phyloP scores from a whole-genome alignment of 1,140 invertebrate species.

The Drosophila miranda region DNA sequence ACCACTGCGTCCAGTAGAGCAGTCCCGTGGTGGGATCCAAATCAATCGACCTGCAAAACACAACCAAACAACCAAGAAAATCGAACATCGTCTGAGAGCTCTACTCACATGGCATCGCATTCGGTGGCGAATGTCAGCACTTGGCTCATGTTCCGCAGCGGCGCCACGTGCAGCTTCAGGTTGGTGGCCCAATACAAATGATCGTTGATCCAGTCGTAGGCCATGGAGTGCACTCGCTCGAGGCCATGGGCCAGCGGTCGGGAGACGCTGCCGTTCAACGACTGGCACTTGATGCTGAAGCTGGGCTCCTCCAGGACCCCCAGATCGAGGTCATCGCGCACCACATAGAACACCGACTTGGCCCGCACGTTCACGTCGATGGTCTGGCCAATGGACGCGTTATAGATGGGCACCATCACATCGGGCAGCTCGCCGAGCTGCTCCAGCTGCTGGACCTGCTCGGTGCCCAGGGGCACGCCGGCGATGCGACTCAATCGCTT shows the following conservation, averaged over 20 bases:
- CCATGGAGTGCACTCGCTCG: constrained; percentile 84
- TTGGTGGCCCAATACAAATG: constrained; percentile 91
- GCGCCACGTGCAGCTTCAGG: constrained; percentile 66
- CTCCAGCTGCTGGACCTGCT: constrained; percentile 57
- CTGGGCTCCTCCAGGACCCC: constrained; percentile 15
- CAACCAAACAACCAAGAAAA: not conserved
- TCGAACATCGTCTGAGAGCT: not conserved
- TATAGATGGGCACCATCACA: constrained; percentile 87
- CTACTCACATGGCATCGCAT: constrained; percentile 61
- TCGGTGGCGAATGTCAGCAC: constrained; percentile 53
- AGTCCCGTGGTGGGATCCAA: constrained; percentile 78
- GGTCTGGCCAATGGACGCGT: constrained; percentile 85
- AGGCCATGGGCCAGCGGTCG: constrained; percentile 78
- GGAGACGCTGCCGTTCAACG: constrained; percentile 76
- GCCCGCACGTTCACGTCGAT: constrained; percentile 88
- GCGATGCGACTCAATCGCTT: constrained; percentile 86
- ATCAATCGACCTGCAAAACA: constrained; percentile 57
- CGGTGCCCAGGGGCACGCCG: constrained; percentile 83
- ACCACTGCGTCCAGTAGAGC: constrained; percentile 92
- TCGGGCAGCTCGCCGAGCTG: constrained; percentile 78
- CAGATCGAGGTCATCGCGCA: constrained; percentile 21
- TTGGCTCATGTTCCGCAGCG: constrained; percentile 60
- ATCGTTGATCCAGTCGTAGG: constrained; percentile 89
- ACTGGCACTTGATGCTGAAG: constrained; percentile 57
- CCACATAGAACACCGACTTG: constrained; percentile 86